These are phyloP conservation scores for Anguilla pacifica DNA, from an alignment of 2,797 vertebrate species.

Conservation along the genomic window DNA sequence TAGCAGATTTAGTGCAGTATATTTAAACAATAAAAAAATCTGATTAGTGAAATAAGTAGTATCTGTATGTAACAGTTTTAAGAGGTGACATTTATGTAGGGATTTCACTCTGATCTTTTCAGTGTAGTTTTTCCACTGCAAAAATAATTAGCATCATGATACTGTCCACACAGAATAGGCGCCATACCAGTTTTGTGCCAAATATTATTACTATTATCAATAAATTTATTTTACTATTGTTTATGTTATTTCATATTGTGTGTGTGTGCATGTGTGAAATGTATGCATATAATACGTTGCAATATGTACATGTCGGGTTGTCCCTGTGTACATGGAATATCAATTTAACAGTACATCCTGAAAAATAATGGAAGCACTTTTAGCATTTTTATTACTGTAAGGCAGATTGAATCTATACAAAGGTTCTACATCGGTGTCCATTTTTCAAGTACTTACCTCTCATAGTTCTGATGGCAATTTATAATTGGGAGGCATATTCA, in stretches of 20 bases:
- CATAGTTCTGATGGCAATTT: background rate
- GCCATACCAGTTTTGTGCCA: background rate
- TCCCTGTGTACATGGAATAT: background rate
- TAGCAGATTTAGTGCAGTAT: background rate
- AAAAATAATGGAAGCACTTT: background rate
- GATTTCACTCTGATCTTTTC: background rate
- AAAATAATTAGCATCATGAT: background rate
- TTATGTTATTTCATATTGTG: background rate
- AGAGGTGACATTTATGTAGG: background rate
- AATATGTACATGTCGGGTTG: background rate
- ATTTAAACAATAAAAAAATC: background rate
- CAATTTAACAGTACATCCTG: background rate
- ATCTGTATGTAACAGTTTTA: background rate
- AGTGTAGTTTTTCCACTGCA: background rate
- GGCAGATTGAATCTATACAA: background rate
- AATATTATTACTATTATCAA: background rate
- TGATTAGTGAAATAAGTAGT: background rate
- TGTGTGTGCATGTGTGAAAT: background rate
- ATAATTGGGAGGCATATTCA: background rate
- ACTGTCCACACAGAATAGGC: background rate
- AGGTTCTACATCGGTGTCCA: background rate
- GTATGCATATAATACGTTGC: background rate
- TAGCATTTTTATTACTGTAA: background rate
- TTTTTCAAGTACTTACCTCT: background rate
- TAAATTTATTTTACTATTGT: background rate